A percentile compares a stretch with the other conserved stretches of the same genome.
These are phyloP conservation scores for Carollia perspicillata DNA, from an alignment of 2,113 vertebrate species.

Conservation along the genomic window DNA sequence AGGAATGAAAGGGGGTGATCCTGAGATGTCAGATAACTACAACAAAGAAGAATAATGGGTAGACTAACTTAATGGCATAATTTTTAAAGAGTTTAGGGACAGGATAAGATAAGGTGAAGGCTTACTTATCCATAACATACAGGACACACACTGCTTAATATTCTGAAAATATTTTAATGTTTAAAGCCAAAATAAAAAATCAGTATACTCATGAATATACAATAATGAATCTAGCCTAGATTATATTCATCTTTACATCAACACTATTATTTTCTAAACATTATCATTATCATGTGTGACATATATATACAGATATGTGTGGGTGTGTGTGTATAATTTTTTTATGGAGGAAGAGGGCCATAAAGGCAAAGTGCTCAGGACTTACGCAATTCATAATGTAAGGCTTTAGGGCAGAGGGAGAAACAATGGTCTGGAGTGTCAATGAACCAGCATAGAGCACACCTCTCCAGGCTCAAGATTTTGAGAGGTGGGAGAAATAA, in stretches of 20 bases:
- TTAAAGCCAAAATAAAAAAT: neutral
- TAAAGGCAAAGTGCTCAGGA: neutral
- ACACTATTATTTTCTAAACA: neutral
- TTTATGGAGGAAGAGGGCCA: neutral
- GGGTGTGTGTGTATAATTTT: no score
- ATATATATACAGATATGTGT: neutral
- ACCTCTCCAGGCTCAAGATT: neutral
- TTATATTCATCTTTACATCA: neutral
- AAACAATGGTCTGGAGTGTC: neutral
- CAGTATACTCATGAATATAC: neutral
- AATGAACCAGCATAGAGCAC: neutral
- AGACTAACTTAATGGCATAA: neutral
- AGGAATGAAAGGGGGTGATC: neutral
- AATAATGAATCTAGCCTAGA: neutral
- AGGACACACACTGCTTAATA: neutral
- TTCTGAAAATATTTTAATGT: neutral
- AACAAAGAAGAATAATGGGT: neutral
- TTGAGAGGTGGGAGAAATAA: neutral
- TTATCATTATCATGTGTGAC: neutral
- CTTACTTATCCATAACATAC: neutral
- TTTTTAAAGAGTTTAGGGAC: neutral
- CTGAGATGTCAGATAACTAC: neutral
- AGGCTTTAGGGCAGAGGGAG: neutral
- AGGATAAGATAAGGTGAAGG: neutral
- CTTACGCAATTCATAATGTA: neutral